Evolutionary conservation across 2,113 vertebrate species (phyloP).

Genomic region (Tupaia tana): DNA sequence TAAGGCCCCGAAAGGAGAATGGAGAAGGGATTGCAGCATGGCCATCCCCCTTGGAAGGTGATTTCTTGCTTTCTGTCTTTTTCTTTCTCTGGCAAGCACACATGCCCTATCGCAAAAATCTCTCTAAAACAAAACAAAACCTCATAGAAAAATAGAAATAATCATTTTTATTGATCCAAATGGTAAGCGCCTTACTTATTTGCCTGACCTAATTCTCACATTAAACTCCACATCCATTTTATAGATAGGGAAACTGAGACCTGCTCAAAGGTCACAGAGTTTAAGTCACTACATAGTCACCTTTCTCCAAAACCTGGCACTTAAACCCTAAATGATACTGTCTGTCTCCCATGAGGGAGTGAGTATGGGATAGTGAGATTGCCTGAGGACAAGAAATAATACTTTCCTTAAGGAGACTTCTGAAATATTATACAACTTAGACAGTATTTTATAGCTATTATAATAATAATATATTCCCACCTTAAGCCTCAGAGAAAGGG

Average conservation of each 20-base stretch:
- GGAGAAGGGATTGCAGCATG: too few relatives aligned
- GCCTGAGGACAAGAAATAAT: not conserved
- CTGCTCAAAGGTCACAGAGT: not conserved
- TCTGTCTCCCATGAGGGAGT: not conserved
- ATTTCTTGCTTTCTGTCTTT: too few relatives aligned
- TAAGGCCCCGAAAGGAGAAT: too few relatives aligned
- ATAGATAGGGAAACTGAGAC: constrained; percentile 22
- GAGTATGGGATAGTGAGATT: not conserved
- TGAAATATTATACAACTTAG: not conserved
- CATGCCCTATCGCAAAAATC: too few relatives aligned
- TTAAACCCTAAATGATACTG: not conserved
- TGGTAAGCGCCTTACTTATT: not conserved
- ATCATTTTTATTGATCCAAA: not conserved
- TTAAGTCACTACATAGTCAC: not conserved
- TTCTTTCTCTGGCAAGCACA: too few relatives aligned
- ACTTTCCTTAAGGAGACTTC: not conserved
- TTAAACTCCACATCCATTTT: not conserved
- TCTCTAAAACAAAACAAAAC: too few relatives aligned
- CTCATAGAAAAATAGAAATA: not conserved
- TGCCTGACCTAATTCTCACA: not conserved
- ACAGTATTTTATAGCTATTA: not conserved
- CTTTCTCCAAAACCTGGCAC: not conserved
- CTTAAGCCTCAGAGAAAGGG: not conserved
- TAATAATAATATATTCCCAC: not conserved
- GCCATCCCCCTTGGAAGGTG: too few relatives aligned